These are phyloP conservation scores for Atta colombica DNA, from an alignment of 1,140 invertebrate genomes.

Conservation along the genomic window DNA sequence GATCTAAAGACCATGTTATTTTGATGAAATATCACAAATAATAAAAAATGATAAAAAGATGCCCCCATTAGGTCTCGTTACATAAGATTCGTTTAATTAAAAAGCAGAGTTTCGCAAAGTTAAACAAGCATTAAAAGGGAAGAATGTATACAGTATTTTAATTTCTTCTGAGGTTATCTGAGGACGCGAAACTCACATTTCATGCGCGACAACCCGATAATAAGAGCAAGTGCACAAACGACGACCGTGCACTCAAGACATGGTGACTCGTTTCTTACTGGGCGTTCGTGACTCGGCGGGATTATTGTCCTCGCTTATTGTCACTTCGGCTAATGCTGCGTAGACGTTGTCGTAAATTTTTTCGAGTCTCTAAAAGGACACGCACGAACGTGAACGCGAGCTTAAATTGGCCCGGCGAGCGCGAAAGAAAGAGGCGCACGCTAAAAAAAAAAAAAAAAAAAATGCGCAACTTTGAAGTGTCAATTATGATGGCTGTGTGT, in stretches of 20 bases:
- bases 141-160: background rate
- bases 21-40: background rate
- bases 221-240: slow-evolving; percentile 45
- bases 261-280: slow-evolving; percentile 39
- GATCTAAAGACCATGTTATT: background rate
- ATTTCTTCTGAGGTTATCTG: background rate
- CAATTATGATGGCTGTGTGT: slow-evolving; percentile 54
- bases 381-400: slow-evolving; percentile 31
- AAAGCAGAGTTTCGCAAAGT: background rate
- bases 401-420: slow-evolving; percentile 36
- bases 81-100: background rate
- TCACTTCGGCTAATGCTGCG: slow-evolving; percentile 40
- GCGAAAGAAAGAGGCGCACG: slow-evolving; percentile 34
- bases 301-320: slow-evolving; percentile 61
- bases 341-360: slow-evolving; percentile 54
- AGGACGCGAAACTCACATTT: slow-evolving; percentile 39
- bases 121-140: background rate
- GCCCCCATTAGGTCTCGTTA: background rate
- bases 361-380: slow-evolving; percentile 36
- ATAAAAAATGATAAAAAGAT: background rate
- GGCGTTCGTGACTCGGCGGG: slow-evolving; percentile 52
- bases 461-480: slow-evolving; percentile 51
- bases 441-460: slow-evolving; percentile 33
- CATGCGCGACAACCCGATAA: slow-evolving; percentile 45
- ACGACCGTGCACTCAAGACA: background rate